Conservation (phyloP, 2,888 invertebrate species). For the Micoletzkya japonica region DNA sequence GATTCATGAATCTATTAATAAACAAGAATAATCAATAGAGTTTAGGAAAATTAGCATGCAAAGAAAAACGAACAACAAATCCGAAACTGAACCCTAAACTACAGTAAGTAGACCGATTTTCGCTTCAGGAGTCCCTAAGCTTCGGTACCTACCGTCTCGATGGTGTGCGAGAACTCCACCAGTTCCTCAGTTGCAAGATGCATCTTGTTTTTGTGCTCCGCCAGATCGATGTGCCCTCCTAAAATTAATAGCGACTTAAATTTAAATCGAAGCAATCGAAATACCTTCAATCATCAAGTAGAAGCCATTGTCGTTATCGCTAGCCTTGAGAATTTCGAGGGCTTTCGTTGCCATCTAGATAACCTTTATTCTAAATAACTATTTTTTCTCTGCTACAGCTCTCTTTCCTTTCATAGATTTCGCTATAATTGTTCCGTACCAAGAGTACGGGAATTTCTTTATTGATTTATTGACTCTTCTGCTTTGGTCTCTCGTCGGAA, state of each 20-base stretch:
- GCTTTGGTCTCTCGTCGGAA: too few species aligned
- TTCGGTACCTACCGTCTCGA: constrained; percentile 72
- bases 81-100: neutral
- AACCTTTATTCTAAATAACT: too few species aligned
- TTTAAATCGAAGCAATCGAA: too few species aligned
- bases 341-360: constrained; percentile 4
- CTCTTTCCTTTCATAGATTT: too few species aligned
- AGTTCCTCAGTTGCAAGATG: constrained; percentile 76
- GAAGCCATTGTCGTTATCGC: neutral
- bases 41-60: neutral
- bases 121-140: too few species aligned
- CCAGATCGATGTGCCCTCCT: constrained; percentile 21
- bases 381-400: too few species aligned
- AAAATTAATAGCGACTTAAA: neutral
- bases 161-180: constrained; percentile 77
- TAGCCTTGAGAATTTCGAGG: neutral
- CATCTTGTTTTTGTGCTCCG: constrained; percentile 10
- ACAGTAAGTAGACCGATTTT: neutral
- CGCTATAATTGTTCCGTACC: too few species aligned
- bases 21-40: too few species aligned
- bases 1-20: too few species aligned
- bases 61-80: neutral
- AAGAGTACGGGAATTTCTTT: too few species aligned
- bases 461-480: too few species aligned
- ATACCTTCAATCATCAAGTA: constrained; percentile 4